Conservation (phyloP, 2,888 invertebrate species). For the Drosophila hawaiiensis region DNA sequence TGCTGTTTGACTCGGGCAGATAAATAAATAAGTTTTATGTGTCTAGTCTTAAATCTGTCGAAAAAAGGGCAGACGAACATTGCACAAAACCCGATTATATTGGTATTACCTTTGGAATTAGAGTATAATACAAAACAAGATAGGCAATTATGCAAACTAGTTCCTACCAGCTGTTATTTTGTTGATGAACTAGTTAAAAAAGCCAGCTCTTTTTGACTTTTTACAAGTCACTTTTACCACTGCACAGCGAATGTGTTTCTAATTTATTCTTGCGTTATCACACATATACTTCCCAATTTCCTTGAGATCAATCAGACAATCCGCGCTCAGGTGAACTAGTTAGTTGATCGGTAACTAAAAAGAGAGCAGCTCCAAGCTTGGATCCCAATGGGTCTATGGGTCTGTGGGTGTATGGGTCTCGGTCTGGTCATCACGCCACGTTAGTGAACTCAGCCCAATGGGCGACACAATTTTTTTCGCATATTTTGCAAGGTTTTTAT, state of each 20-base stretch:
- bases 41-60: not conserved
- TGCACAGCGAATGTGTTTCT: not conserved
- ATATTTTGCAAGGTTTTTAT: constrained; percentile 34
- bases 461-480: constrained; percentile 38
- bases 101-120: not conserved
- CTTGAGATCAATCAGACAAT: not conserved
- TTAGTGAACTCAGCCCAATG: constrained; percentile 48
- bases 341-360: constrained; percentile 7
- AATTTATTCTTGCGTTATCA: not conserved
- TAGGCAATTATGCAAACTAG: constrained; percentile 20
- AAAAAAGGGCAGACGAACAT: not conserved
- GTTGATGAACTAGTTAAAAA: constrained; percentile 19
- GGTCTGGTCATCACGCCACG: constrained; percentile 52
- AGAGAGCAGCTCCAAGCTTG: constrained; percentile 11
- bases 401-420: constrained; percentile 38
- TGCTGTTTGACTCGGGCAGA: too few relatives aligned
- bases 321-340: not conserved
- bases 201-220: constrained; percentile 1
- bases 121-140: constrained; percentile 3
- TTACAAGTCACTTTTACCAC: not conserved
- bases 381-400: constrained; percentile 19
- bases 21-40: not conserved
- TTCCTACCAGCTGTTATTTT: constrained; percentile 4
- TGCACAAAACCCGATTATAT: not conserved
- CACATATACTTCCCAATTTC: not conserved